Evolutionary conservation across 2,888 invertebrate species (phyloP), one percentile per base, ranked within the genome.

Genomic region (Poecilus cupreus): DNA sequence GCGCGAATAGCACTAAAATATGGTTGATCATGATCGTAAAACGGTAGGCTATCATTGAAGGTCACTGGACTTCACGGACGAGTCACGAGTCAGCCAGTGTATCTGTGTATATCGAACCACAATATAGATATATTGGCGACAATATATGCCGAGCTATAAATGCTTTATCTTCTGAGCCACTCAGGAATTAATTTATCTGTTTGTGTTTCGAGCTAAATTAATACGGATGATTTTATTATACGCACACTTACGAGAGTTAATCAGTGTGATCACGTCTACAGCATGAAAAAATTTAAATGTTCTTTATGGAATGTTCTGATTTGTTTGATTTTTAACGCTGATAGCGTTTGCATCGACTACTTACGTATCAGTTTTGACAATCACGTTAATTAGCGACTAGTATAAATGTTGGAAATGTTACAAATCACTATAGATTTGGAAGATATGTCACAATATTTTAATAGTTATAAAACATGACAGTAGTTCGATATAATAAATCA

Each of bases 1-100:
- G 79, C 79, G 51, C 46, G 70, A 70, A 80, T 80, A 51, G 70
- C 70, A 70, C 70, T 74, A 74, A 80, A 74, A 74, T 80, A 80
- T 80, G 80, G 54, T 39, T 80, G 80, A 80, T 80, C 74, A 74
- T 74, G 74, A 74, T 74, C 74, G 74, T 80, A 74, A 80, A 80
- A 80, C 79, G 70, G 79, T 80, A 80, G 79, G 68, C 70, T 51
- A 78, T 60, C 78, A 49, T 74, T 74, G 46, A 74, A 77, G 77
- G 77, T 77, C 77, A 77, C 60, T 77, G 76, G 70, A 70, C 70
- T 70, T 70, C 60, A 18, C 60, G 16, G 32, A 60, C 22, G 57
- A 57, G 57, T 57, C 57, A 60, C 22, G 57, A 57, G 57, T 57
- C 57, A 18, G 16, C 49, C 18, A n/a, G 13, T 49, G 49, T 11